Conservation (phyloP, 1,140 invertebrate species). For the Belonocnema kinseyi region DNA sequence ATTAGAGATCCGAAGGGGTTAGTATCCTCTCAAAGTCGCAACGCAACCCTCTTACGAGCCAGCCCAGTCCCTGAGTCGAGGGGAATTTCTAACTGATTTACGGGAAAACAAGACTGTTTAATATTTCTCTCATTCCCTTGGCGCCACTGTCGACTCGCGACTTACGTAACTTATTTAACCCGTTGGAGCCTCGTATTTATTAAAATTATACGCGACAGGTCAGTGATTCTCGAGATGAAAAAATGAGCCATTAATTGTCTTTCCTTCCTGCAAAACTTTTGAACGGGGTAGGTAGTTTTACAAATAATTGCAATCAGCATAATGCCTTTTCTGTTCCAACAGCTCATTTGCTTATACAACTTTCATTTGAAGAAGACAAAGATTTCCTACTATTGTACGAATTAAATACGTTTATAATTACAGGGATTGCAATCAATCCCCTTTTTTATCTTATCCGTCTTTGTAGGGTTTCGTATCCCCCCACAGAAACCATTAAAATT, state of each 20-base stretch:
- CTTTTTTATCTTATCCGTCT: too few relatives aligned
- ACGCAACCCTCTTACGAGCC: conserved; percentile 58
- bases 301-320: conserved; percentile 19
- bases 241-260: conserved; percentile 25
- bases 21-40: conserved; percentile 57
- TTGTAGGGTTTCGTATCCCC: too few relatives aligned
- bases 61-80: conserved; percentile 57
- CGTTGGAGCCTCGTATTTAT: conserved; percentile 62
- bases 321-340: background rate
- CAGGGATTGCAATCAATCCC: too few relatives aligned
- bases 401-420: too few relatives aligned
- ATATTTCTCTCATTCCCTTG: conserved; percentile 73
- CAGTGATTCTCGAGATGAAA: conserved; percentile 49
- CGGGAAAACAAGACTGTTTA: conserved; percentile 75
- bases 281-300: conserved; percentile 43
- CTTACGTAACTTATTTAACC: conserved; percentile 68
- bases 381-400: too few relatives aligned
- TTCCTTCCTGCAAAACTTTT: background rate
- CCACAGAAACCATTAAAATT: too few relatives aligned
- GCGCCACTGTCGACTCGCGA: conserved; percentile 67
- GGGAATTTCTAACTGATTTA: conserved; percentile 75
- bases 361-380: too few relatives aligned
- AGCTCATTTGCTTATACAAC: conserved; percentile 1
- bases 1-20: conserved; percentile 68
- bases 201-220: conserved; percentile 63